Evolutionary conservation across 2,797 vertebrate genomes (phyloP).

Genomic region (Acanthurus lineatus): DNA sequence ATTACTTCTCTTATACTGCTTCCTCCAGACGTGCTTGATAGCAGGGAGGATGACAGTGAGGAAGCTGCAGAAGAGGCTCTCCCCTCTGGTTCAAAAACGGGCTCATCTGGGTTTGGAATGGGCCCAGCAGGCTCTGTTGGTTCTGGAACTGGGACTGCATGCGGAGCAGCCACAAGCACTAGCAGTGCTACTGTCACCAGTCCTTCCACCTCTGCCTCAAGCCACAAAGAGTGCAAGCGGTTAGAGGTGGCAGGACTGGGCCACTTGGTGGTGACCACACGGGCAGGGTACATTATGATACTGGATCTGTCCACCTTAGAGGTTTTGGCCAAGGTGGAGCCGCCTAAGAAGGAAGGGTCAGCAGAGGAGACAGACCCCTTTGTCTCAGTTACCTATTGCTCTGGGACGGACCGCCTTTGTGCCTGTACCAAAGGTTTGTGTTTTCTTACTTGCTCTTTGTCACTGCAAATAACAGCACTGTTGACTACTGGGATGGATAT

Average conservation of each 20-base stretch:
- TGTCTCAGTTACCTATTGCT: conserved; percentile 99
- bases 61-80: conserved; percentile 91
- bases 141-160: conserved; percentile 68
- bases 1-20: conserved; percentile 97
- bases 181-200: conserved; percentile 37
- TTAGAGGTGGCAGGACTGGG: conserved; percentile 90
- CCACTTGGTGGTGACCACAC: conserved; percentile 97
- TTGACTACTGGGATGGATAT: neutral
- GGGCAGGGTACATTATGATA: conserved; percentile 97
- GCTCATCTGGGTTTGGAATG: conserved; percentile 65
- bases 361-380: conserved; percentile 94
- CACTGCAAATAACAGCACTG: neutral
- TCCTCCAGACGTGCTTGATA: conserved; percentile 96
- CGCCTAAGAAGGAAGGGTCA: conserved; percentile 93
- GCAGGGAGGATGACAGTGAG: conserved; percentile 96
- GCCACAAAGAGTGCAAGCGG: conserved; percentile 88
- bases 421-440: conserved; percentile 98
- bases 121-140: conserved; percentile 50
- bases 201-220: conserved; percentile 45
- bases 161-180: conserved; percentile 66
- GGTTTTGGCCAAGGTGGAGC: conserved; percentile 97
- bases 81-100: conserved; percentile 86
- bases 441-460: neutral
- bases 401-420: conserved; percentile 98
- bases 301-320: conserved; percentile 97